phyloP scores from a whole-genome alignment of 2,113 vertebrate genomes.

The Bos taurus region DNA sequence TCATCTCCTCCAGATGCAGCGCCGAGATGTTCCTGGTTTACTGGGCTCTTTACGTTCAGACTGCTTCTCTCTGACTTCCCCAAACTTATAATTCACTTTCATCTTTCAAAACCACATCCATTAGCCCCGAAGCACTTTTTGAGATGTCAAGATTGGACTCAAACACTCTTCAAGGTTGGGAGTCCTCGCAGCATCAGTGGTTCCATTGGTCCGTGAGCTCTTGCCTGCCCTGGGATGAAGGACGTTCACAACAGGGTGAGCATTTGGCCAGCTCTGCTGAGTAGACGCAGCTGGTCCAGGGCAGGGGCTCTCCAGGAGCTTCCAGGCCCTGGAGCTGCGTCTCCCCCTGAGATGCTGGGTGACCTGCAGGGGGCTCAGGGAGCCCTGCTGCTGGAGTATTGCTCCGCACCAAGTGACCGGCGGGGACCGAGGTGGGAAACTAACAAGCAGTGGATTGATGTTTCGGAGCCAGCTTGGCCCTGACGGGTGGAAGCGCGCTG shows the following conservation, averaged over 20 bases:
- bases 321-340: not conserved
- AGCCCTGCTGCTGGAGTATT: not conserved
- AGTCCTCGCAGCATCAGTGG: not conserved
- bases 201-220: rapidly evolving
- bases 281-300: rapidly evolving
- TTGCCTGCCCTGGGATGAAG: not conserved
- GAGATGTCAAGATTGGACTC: not conserved
- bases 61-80: not conserved
- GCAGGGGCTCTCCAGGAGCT: not conserved
- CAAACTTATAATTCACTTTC: not conserved
- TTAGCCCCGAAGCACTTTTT: not conserved
- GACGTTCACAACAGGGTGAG: rapidly evolving
- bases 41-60: not conserved
- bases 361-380: rapidly evolving
- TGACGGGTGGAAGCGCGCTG: rapidly evolving
- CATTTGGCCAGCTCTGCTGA: not conserved
- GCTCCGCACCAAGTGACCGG: rapidly evolving
- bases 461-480: not conserved
- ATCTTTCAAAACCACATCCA: not conserved
- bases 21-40: not conserved
- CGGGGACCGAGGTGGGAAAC: not conserved
- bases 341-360: not conserved
- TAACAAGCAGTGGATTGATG: not conserved
- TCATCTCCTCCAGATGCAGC: too few relatives aligned
- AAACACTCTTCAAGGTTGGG: rapidly evolving